Conservation (phyloP, 2,113 vertebrate genomes). For the Python bivittatus region DNA sequence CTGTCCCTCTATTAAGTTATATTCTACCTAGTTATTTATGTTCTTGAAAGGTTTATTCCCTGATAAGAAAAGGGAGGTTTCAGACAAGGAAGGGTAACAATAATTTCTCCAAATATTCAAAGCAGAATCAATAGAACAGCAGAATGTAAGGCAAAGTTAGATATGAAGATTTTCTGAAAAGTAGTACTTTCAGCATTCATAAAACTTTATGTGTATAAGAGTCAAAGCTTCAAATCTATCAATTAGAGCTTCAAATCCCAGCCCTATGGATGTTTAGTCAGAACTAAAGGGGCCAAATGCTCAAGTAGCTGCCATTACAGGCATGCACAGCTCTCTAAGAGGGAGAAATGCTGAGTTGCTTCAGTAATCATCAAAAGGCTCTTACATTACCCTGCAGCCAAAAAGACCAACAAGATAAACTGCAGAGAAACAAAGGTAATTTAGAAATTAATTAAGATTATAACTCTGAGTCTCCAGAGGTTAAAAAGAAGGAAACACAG, state of each 20-base stretch:
- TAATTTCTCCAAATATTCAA: not conserved
- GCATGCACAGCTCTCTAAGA: not conserved
- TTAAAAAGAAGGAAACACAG: not conserved
- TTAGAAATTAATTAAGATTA: not conserved
- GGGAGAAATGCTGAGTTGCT: not conserved
- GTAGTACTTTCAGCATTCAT: not conserved
- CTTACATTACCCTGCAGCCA: not conserved
- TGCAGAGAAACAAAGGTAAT: not conserved
- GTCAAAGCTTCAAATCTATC: not conserved
- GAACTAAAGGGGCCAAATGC: not conserved
- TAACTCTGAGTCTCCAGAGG: not conserved
- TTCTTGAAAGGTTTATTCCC: too few species aligned
- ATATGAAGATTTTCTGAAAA: not conserved
- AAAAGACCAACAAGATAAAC: not conserved
- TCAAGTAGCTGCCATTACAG: not conserved
- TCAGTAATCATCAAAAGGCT: not conserved
- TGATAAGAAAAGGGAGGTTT: not conserved
- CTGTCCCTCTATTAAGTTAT: not conserved
- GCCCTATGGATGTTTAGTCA: not conserved
- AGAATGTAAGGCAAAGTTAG: not conserved
- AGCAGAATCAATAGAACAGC: not conserved
- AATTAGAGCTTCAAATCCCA: not conserved
- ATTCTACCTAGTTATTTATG: not conserved
- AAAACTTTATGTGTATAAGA: not conserved
- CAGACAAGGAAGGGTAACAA: not conserved